A percentile compares a stretch with the other conserved stretches of the same genome.
phyloP scores from a whole-genome alignment of 2,797 vertebrate species.

The Scarus forsteni region DNA sequence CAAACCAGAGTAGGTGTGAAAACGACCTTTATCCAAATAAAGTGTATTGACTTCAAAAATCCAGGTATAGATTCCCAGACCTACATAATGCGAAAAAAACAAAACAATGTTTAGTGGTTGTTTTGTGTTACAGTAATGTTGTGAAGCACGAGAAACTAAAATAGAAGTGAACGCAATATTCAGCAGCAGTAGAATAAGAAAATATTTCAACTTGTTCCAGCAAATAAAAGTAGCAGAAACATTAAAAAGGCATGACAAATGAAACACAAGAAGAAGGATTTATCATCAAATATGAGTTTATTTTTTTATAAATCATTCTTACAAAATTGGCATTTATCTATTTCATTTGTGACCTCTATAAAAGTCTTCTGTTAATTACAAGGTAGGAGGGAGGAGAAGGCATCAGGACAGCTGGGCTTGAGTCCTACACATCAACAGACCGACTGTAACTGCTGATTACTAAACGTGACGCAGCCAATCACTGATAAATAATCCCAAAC shows the following conservation, averaged over 20 bases:
- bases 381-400: constrained; percentile 77
- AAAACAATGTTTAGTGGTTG: no score
- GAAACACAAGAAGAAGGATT: constrained; percentile 9
- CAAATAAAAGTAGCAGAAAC: not conserved
- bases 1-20: no score
- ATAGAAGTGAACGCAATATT: no score
- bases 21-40: no score
- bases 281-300: constrained; percentile 87
- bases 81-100: no score
- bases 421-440: constrained; percentile 60
- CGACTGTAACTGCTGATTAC: constrained; percentile 30
- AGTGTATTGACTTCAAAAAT: no score
- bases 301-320: constrained; percentile 87
- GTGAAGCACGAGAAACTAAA: no score
- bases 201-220: no score
- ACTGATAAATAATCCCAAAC: constrained; percentile 80
- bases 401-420: constrained; percentile 77
- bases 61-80: no score
- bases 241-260: not conserved
- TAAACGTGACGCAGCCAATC: constrained; percentile 40
- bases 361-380: constrained; percentile 88
- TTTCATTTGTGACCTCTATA: constrained; percentile 87
- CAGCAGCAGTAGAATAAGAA: no score
- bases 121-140: no score
- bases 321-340: constrained; percentile 87